phyloP scores from a whole-genome alignment of 2,888 invertebrate species.

The Ellobium chinense region DNA sequence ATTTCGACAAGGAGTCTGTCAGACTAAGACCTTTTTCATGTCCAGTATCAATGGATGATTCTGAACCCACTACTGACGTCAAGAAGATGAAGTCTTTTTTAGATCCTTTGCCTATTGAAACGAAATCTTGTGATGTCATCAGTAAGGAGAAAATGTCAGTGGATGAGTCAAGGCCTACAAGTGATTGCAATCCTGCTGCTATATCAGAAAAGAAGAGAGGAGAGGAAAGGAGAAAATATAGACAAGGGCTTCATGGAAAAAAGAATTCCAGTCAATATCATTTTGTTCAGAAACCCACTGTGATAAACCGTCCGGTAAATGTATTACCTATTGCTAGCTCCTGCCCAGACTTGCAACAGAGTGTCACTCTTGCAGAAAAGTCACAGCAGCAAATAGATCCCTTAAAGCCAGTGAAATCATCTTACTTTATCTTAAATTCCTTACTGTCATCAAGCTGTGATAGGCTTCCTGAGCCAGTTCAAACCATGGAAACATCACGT shows the following conservation, averaged over 20 bases:
- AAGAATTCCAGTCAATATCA: conserved; percentile 22
- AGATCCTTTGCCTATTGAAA: neutral
- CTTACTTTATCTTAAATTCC: conserved; percentile 36
- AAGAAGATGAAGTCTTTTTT: neutral
- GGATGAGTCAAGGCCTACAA: neutral
- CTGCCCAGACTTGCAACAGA: conserved; percentile 26
- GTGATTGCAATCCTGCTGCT: neutral
- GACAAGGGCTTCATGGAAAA: neutral
- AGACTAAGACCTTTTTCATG: conserved; percentile 36
- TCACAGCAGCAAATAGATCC: neutral
- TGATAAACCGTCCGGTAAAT: conserved; percentile 28
- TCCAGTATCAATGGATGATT: conserved; percentile 8
- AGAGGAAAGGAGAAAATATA: neutral
- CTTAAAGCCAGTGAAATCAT: neutral
- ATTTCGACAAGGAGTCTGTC: neutral
- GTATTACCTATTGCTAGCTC: neutral
- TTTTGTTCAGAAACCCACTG: conserved; percentile 44
- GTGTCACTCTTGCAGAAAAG: neutral
- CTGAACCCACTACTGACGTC: neutral
- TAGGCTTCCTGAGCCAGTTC: neutral
- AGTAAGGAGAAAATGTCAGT: neutral
- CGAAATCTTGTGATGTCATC: neutral
- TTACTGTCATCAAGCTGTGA: conserved; percentile 34
- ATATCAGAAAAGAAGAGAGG: neutral
- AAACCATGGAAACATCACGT: neutral